Base-by-base conservation (phyloP, 1,140 invertebrate genomes). In the Orussus abietinus region DNA sequence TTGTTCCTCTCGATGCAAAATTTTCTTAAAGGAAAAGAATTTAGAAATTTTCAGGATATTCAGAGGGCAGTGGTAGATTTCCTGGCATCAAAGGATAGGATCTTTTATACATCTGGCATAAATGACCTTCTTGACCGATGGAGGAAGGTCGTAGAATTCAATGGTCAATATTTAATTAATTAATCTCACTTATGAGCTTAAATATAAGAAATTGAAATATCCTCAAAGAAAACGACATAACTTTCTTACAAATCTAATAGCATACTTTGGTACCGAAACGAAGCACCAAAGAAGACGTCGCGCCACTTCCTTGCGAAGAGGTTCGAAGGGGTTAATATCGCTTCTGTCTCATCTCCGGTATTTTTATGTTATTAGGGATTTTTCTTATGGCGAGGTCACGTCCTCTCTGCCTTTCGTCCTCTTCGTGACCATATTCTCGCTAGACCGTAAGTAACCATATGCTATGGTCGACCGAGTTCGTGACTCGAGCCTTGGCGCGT, bases 1-100 rank as follows among this genome's bases (percentile, higher is more conserved):
- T 36, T 12, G 12, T 36, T 36, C 22, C 22, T 25, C 22, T 25
- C 22, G 22, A 25, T 25, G 22, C 22, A 25, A 25, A 6, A 25
- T 25, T 25, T 25, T n/a, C 22, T 25, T n/a, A 25, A 25, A n/a
- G 22, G n/a, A 25, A 25, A 25, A 25, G n/a, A 25, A 25, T 25
- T 25, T 25, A 6, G 22, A 25, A 25, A 25, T 25, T 6, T 25
- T 25, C 22, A 6, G 22, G 6, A 25, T 25, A 25, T 25, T 25
- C 22, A 25, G n/a, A 25, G 22, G 22, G 22, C 22, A 25, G 22
- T 25, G 22, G 22, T 25, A 25, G 22, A 25, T 25, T 25, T 25
- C 22, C 6, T 25, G 22, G 22, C 22, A 7, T 25, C 22, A 25
- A 25, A 25, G 22, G 22, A 25, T 25, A 25, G 22, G 22, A 25